phyloP scores from a whole-genome alignment of 2,797 vertebrate species.

The Schizothorax lantsangensis region DNA sequence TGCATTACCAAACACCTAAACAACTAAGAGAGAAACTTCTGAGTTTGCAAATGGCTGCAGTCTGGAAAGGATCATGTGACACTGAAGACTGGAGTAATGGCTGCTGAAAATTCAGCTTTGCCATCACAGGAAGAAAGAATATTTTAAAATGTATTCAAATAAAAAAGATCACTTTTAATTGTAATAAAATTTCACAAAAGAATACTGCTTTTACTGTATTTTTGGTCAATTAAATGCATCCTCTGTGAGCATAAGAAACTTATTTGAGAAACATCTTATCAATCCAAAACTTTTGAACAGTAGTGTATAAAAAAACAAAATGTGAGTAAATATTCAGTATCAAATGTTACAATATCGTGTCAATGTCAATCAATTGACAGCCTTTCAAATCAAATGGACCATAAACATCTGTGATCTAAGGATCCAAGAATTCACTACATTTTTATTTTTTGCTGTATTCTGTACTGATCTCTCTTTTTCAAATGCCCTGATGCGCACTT shows the following conservation, averaged over 20 bases:
- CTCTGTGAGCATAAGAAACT: not conserved
- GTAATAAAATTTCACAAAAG: not conserved
- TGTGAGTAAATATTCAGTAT: not conserved
- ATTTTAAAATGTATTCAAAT: not conserved
- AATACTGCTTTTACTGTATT: not conserved
- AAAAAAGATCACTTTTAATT: too few species aligned
- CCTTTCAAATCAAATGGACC: not conserved
- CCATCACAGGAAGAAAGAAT: not conserved
- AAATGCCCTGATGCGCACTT: not conserved
- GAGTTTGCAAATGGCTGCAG: not conserved
- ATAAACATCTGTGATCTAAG: not conserved
- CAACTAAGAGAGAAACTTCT: conserved; percentile 7
- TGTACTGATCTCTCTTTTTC: not conserved
- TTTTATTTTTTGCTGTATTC: not conserved
- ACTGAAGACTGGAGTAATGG: not conserved
- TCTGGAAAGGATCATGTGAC: not conserved
- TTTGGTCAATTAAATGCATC: not conserved
- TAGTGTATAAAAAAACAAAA: not conserved
- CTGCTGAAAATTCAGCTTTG: not conserved
- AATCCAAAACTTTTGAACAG: not conserved
- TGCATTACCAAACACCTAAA: conserved; percentile 22
- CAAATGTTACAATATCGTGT: not conserved
- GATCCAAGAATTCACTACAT: not conserved
- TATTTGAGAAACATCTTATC: not conserved
- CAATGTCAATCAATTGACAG: not conserved